Evolutionary conservation across 2,888 invertebrate species (phyloP).

Genomic region (Apamea crenata): DNA sequence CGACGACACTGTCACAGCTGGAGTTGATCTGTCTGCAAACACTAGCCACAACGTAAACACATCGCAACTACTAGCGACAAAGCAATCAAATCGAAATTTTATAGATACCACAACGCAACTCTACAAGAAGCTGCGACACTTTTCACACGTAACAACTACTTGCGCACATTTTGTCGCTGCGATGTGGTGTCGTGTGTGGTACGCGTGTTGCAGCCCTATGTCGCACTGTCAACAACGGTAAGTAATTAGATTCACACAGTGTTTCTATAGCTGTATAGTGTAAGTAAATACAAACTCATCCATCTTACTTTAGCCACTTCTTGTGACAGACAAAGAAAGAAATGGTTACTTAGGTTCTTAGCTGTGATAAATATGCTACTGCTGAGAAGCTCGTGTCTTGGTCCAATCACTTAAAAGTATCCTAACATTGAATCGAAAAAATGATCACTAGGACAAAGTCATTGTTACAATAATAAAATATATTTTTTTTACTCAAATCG

Average conservation of each 20-base stretch:
- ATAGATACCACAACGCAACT: not conserved
- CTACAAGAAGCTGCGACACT: not conserved
- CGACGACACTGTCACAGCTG: not conserved
- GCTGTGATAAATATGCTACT: conserved; percentile 27
- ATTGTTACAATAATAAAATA: not conserved
- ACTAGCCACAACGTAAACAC: not conserved
- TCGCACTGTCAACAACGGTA: not conserved
- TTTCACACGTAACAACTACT: not conserved
- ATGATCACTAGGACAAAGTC: not conserved
- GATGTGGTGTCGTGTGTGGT: not conserved
- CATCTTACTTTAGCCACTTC: conserved; percentile 29
- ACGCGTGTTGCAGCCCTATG: not conserved
- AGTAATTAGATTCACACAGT: conserved; percentile 25
- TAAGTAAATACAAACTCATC: conserved; percentile 30
- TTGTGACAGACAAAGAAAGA: conserved; percentile 29
- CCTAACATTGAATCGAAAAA: not conserved
- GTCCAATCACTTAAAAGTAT: not conserved
- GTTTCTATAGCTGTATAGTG: not conserved
- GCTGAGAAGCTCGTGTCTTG: not conserved
- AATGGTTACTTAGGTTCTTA: conserved; percentile 13
- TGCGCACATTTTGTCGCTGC: not conserved
- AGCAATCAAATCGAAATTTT: not conserved
- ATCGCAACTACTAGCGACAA: not conserved
- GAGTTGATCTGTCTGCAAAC: not conserved
- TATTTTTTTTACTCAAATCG: not conserved